phyloP scores from a whole-genome alignment of 2,888 invertebrate species.

The Tupiocoris notatus region DNA sequence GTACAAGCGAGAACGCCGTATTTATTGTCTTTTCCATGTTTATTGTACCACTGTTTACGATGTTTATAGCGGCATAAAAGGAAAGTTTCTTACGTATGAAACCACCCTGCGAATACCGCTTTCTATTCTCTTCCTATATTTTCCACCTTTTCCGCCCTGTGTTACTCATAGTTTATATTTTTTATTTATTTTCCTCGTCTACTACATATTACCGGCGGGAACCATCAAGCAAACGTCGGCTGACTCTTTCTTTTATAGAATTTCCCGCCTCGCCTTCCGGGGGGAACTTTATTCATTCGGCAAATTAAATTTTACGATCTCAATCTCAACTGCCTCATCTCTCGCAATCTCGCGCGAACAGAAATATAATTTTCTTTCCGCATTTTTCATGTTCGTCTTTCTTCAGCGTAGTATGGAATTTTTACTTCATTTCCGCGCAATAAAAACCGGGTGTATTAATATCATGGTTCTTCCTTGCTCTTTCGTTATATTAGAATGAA shows the following conservation, averaged over 20 bases:
- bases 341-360: not conserved
- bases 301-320: not conserved
- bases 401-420: not conserved
- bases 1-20: slow-evolving; percentile 2
- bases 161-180: not conserved
- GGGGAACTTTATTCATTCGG: not conserved
- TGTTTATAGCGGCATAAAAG: slow-evolving; percentile 32
- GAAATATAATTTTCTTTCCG: not conserved
- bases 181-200: not conserved
- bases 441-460: not conserved
- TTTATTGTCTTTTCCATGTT: slow-evolving; percentile 31
- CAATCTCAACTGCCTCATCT: not conserved
- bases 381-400: not conserved
- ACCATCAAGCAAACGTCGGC: not conserved
- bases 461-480: not conserved
- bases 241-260: not conserved
- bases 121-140: not conserved
- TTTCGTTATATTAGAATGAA: too few species aligned
- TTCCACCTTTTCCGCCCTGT: too few species aligned
- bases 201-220: not conserved
- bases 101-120: not conserved
- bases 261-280: not conserved
- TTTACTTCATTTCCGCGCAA: not conserved
- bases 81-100: slow-evolving; percentile 11
- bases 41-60: slow-evolving; percentile 34